A percentile compares a stretch with the other conserved stretches of the same genome.
Evolutionary conservation across 2,888 invertebrate genomes (phyloP).

Genomic region (Sphecodes monilicornis): DNA sequence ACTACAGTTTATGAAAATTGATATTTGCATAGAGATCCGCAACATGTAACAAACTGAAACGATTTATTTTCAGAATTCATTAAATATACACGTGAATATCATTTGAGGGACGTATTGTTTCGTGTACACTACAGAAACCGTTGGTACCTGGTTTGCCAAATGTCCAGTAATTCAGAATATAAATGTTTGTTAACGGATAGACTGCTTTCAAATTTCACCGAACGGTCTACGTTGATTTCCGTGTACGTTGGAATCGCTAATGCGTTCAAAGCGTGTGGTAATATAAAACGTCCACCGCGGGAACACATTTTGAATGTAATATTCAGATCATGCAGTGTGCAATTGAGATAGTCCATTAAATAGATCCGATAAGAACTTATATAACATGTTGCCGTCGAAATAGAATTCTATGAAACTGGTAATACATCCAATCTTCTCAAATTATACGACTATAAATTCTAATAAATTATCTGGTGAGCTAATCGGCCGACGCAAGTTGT

Average conservation of each 20-base stretch:
- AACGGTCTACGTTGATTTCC: slow-evolving; percentile 7
- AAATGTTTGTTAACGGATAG: slow-evolving; percentile 40
- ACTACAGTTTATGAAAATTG: background rate
- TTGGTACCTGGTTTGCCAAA: slow-evolving; percentile 7
- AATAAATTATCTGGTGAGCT: slow-evolving; percentile 20
- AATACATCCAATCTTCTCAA: slow-evolving; percentile 46
- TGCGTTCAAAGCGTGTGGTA: slow-evolving; percentile 19
- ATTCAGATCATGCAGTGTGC: slow-evolving; percentile 21
- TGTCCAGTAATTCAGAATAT: slow-evolving; percentile 21
- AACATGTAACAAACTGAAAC: background rate
- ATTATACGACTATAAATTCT: slow-evolving; percentile 2
- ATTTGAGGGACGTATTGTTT: background rate
- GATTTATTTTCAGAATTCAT: background rate
- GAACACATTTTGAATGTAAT: slow-evolving; percentile 29
- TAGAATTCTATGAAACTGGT: slow-evolving; percentile 42
- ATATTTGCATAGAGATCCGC: background rate
- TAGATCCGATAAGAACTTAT: slow-evolving; percentile 34
- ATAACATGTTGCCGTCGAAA: slow-evolving; percentile 35
- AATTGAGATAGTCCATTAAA: slow-evolving; percentile 49
- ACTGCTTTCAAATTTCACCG: slow-evolving; percentile 5
- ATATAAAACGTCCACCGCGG: slow-evolving; percentile 17
- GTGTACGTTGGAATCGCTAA: background rate
- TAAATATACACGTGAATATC: background rate
- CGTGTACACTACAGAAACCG: background rate
- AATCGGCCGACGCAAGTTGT: no score